Percentiles rank a stretch among this genome's conserved stretches.
Evolutionary conservation across 1,140 invertebrate genomes (phyloP).

Genomic region (Trypoxylus dichotomus): DNA sequence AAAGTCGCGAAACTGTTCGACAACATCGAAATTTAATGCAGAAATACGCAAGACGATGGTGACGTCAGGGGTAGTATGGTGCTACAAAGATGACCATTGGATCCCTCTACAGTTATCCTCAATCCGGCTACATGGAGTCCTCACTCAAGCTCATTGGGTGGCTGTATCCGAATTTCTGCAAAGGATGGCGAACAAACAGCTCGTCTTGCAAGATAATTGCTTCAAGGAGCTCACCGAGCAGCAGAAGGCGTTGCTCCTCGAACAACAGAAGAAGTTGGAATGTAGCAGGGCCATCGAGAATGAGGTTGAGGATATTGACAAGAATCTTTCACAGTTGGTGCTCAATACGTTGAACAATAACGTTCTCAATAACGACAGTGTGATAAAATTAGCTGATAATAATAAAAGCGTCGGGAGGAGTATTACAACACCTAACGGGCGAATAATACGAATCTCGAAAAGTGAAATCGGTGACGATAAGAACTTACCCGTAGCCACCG

Average conservation of each 20-base stretch:
- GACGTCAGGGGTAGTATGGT: slow-evolving; percentile 65
- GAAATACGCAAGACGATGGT: slow-evolving; percentile 54
- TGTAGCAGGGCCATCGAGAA: background rate
- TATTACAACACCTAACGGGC: slow-evolving; percentile 28
- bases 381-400: slow-evolving; percentile 16
- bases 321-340: slow-evolving; percentile 14
- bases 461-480: slow-evolving; percentile 35
- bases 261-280: slow-evolving; percentile 20
- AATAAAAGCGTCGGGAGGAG: background rate
- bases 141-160: slow-evolving; percentile 64
- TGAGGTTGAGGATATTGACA: background rate
- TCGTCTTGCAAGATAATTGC: slow-evolving; percentile 58
- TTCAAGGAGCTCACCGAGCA: slow-evolving; percentile 51
- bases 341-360: slow-evolving; percentile 8
- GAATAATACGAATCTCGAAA: slow-evolving; percentile 32
- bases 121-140: slow-evolving; percentile 62
- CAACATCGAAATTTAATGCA: slow-evolving; percentile 38
- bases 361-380: background rate
- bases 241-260: slow-evolving; percentile 46
- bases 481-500: slow-evolving; percentile 27
- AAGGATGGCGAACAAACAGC: slow-evolving; percentile 60
- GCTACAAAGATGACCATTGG: slow-evolving; percentile 64
- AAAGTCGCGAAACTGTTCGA: background rate
- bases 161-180: slow-evolving; percentile 64
- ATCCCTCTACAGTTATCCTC: slow-evolving; percentile 64